These are phyloP conservation scores for Trichopoda pennipes DNA, from an alignment of 2,888 invertebrate species.

Conservation along the genomic window DNA sequence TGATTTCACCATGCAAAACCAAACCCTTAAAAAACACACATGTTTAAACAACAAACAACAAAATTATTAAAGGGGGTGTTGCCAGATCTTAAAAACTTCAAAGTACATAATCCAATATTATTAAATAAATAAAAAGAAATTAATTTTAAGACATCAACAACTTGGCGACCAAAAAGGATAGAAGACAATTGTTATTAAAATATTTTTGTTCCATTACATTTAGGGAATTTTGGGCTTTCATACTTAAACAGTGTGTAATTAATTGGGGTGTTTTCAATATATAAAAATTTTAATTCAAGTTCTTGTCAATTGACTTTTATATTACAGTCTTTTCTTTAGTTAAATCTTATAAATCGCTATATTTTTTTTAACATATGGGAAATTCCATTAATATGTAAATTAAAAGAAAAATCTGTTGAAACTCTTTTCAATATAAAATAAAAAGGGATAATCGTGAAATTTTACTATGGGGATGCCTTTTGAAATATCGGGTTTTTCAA, in stretches of 20 bases:
- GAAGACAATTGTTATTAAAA: background rate
- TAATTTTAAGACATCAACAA: background rate
- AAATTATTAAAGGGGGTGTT: conserved; percentile 17
- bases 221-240: background rate
- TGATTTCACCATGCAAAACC: background rate
- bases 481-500: no score
- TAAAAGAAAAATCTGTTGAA: no score
- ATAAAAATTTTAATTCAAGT: background rate
- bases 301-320: conserved; percentile 6
- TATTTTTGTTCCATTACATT: background rate
- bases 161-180: background rate
- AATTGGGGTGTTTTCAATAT: conserved; percentile 6
- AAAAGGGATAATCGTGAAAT: no score
- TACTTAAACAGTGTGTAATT: background rate
- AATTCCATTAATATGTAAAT: no score
- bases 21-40: background rate
- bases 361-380: background rate
- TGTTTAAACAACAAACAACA: background rate
- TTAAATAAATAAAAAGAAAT: background rate
- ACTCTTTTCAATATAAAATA: no score
- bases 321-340: background rate
- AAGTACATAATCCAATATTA: background rate
- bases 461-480: no score
- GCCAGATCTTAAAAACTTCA: background rate
- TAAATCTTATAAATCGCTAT: background rate